Base-by-base conservation (phyloP, 2,797 vertebrate species). In the Danio aesculapii region DNA sequence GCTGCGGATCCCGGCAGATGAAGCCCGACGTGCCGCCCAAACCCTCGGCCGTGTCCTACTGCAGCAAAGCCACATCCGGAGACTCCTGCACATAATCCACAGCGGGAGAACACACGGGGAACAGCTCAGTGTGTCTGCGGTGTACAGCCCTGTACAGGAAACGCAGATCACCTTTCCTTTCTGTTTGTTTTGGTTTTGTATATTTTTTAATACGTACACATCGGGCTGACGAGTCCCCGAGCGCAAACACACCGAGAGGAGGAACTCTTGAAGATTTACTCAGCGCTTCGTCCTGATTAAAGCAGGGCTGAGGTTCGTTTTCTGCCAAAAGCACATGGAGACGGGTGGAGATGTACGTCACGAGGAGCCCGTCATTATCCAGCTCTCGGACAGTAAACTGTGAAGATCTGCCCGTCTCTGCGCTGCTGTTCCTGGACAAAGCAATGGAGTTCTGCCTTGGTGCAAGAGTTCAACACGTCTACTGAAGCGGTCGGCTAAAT, bases 21-120 rank as follows among this genome's bases (percentile, higher is more conserved):
- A 99, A 97, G 92, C 98, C 98, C 2, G 98, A 99, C 2, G 96
- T 99, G 84, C 98, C 98, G 82, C 98, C 98, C 78, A 99, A 99
- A 92, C 98, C 98, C 6, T 59, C 58, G 30, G 30, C 30, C 30
- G 94, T 96, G 72, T 96, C 97, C 0, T 96, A 97, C 73, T 96
- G 96, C 68, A 94, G 96, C 0, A 96, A 97, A 94, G 94, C 96
- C 93, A 98, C 96, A 93, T 95, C 96, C 88, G 96, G 94, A 49
- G 97, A 99, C 67, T 95, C 96, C 0, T 98, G 97, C 94, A 98
- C 98, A 98, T 99, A 99, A 97, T 97, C 90, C 81, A 21, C 69
- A 11, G 76, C 9, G 73, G 85, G 85, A 84, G 82, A 30, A 84
- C 88, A 69, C 84, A 52, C 2, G 87, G 88, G 89, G 88, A 88